Percentiles rank a stretch among this genome's conserved stretches.
Conservation (phyloP, 2,113 vertebrate genomes). For the Smithornis capensis region DNA sequence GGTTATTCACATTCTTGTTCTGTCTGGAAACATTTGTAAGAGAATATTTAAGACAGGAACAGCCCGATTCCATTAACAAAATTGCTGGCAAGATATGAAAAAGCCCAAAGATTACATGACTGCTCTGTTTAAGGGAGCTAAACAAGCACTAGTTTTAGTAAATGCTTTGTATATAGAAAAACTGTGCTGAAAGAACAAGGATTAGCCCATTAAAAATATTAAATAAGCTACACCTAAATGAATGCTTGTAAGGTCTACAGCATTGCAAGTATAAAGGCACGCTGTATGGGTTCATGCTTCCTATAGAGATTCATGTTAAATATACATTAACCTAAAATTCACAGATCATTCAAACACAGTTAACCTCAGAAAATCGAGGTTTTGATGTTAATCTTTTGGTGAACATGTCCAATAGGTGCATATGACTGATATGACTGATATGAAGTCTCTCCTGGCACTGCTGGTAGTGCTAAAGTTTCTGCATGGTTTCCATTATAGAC, state of each 20-base stretch:
- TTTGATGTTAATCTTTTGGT: not conserved
- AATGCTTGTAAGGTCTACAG: not conserved
- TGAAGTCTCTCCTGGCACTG: not conserved
- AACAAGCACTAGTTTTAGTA: constrained; percentile 57
- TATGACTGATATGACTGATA: not conserved
- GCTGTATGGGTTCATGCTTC: not conserved
- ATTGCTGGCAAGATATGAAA: constrained; percentile 73
- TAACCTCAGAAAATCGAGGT: not conserved
- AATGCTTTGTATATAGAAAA: constrained; percentile 49
- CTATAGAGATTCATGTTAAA: not conserved
- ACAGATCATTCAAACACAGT: not conserved
- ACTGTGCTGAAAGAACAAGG: constrained; percentile 23
- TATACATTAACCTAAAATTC: not conserved
- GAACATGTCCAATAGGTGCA: not conserved
- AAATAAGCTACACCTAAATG: not conserved
- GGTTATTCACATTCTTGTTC: constrained; percentile 66
- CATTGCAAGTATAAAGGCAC: constrained; percentile 13
- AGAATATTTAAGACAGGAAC: constrained; percentile 66
- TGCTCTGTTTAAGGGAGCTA: constrained; percentile 54
- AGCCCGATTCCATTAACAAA: constrained; percentile 45
- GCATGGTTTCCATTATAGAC: not conserved
- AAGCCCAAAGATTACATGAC: constrained; percentile 47
- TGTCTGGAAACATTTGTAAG: constrained; percentile 49
- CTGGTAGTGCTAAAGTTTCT: not conserved
- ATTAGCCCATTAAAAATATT: constrained; percentile 5